Evolutionary conservation across 1,140 invertebrate genomes (phyloP).

Genomic region (Drosophila watanabei): DNA sequence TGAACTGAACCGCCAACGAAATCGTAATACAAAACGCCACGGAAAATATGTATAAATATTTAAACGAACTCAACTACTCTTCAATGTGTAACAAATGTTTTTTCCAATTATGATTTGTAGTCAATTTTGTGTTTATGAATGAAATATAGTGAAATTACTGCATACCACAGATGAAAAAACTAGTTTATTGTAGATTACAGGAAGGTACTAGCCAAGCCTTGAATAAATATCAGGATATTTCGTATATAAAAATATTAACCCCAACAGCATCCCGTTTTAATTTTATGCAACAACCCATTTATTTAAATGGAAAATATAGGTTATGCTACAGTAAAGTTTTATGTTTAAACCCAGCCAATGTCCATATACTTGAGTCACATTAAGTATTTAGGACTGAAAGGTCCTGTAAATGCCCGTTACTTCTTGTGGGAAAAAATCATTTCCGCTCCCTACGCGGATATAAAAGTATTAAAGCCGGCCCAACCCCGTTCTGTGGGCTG

Average conservation of each 20-base stretch:
- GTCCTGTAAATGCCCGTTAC: background rate
- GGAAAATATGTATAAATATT: constrained; percentile 51
- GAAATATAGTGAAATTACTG: constrained; percentile 58
- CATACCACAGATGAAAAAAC: constrained; percentile 26
- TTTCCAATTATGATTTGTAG: constrained; percentile 56
- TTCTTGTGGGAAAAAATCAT: background rate
- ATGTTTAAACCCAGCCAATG: background rate
- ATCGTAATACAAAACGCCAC: constrained; percentile 60
- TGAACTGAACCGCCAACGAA: constrained; percentile 25
- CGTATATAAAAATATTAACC: too few relatives aligned
- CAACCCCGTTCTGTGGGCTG: constrained; percentile 4
- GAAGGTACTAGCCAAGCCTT: too few relatives aligned
- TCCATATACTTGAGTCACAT: background rate
- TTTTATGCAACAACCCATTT: background rate
- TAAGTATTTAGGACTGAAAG: constrained; percentile 5
- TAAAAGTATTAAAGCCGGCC: constrained; percentile 18
- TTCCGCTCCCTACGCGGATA: constrained; percentile 4
- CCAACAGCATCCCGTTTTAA: too few relatives aligned
- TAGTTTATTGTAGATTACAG: background rate
- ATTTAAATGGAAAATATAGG: background rate
- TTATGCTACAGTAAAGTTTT: background rate
- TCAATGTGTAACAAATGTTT: constrained; percentile 5
- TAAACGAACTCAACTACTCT: constrained; percentile 6
- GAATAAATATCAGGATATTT: too few relatives aligned
- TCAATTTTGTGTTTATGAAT: constrained; percentile 20